Conservation (phyloP, 2,888 invertebrate species). For the Sabatieria punctata region DNA sequence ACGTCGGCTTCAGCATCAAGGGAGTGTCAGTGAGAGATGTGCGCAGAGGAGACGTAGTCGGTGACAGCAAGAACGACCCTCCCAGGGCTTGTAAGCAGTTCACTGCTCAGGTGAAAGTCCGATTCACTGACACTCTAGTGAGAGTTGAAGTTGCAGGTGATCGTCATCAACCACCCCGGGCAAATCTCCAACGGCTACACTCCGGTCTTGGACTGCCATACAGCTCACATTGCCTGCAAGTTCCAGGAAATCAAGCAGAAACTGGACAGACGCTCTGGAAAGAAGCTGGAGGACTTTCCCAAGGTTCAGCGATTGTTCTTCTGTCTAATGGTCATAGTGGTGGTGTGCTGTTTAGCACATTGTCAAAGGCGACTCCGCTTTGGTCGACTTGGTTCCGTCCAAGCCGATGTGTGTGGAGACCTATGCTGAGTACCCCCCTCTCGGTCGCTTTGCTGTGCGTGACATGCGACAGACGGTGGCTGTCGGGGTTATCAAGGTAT, state of each 20-base stretch:
- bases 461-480: conserved; percentile 99
- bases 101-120: conserved; percentile 52
- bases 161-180: conserved; percentile 97
- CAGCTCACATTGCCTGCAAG: conserved; percentile 99
- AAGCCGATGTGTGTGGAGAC: conserved; percentile 98
- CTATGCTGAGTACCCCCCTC: conserved; percentile 90
- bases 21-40: conserved; percentile 99
- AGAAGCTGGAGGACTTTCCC: conserved; percentile 38
- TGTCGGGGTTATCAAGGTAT: conserved; percentile 64
- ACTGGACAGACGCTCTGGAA: conserved; percentile 93
- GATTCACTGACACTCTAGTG: not conserved
- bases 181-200: conserved; percentile 97
- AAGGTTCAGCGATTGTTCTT: conserved; percentile 12
- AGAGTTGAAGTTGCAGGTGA: conserved; percentile 46
- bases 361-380: conserved; percentile 91
- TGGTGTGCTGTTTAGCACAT: conserved; percentile 43
- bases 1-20: conserved; percentile 99
- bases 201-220: conserved; percentile 98
- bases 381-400: conserved; percentile 72
- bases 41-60: conserved; percentile 95
- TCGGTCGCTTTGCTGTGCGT: conserved; percentile 91
- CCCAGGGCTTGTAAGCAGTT: conserved; percentile 84
- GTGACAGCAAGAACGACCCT: conserved; percentile 91
- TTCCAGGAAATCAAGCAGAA: conserved; percentile 97
- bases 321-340: too few species aligned